Conservation (phyloP, 2,113 vertebrate genomes). For the Xyliphius kryptos region DNA sequence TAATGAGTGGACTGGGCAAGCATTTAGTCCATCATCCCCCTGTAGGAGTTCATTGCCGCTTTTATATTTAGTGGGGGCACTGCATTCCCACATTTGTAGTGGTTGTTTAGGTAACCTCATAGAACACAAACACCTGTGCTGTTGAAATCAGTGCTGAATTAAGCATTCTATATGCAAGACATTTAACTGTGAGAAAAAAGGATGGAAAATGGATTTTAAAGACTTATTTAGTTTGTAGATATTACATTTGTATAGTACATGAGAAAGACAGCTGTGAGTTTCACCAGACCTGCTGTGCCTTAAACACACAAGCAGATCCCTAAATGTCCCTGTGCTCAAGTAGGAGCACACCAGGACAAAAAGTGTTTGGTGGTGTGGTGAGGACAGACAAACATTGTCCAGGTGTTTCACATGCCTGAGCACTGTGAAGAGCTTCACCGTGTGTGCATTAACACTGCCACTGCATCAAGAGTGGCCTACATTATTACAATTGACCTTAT, state of each 20-base stretch:
- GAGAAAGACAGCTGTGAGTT: constrained; percentile 62
- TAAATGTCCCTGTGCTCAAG: constrained; percentile 51
- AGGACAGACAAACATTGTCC: constrained; percentile 62
- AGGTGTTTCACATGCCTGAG: constrained; percentile 58
- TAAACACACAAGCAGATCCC: constrained; percentile 66
- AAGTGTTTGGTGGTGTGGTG: constrained; percentile 48
- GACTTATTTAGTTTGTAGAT: too few relatives aligned
- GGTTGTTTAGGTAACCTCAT: constrained; percentile 16
- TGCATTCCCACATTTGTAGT: constrained; percentile 17
- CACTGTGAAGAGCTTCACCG: constrained; percentile 27
- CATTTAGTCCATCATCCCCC: constrained; percentile 39
- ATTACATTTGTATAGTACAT: constrained; percentile 43
- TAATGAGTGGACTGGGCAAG: constrained; percentile 50
- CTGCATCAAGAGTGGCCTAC: too few relatives aligned
- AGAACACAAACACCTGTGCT: constrained; percentile 36
- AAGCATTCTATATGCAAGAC: too few relatives aligned
- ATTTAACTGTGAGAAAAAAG: too few relatives aligned
- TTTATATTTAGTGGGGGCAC: constrained; percentile 29
- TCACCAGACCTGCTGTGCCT: constrained; percentile 54
- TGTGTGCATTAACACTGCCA: too few relatives aligned
- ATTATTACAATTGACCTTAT: too few relatives aligned
- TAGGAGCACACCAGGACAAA: constrained; percentile 53
- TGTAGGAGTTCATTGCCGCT: constrained; percentile 37
- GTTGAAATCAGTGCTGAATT: neutral
- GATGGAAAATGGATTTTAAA: too few relatives aligned